Percentiles rank a stretch among this genome's conserved stretches.
These are phyloP conservation scores for Aspidoscelis tigris DNA, from an alignment of 2,113 vertebrate species.

Conservation along the genomic window DNA sequence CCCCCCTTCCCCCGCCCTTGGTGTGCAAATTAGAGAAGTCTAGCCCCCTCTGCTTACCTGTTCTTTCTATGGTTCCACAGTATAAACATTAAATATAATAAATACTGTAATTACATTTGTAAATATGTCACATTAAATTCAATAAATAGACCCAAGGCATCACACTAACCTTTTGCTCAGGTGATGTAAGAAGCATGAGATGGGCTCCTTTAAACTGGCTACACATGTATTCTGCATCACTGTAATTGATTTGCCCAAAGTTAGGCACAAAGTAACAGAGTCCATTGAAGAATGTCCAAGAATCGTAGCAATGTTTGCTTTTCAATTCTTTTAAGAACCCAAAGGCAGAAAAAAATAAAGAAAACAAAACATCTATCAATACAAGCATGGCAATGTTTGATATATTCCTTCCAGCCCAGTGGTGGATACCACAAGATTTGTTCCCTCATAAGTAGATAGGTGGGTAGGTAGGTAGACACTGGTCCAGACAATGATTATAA, in stretches of 20 bases:
- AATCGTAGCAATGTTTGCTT: constrained; percentile 23
- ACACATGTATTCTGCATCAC: constrained; percentile 34
- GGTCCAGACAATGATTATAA: not conserved
- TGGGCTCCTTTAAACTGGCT: not conserved
- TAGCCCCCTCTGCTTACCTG: too few relatives aligned
- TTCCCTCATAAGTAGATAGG: not conserved
- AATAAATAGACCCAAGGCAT: too few relatives aligned
- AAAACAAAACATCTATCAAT: not conserved
- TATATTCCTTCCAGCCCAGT: not conserved
- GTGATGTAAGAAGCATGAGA: not conserved
- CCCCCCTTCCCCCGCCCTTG: too few relatives aligned
- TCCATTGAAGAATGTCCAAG: constrained; percentile 30
- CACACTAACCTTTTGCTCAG: constrained; percentile 8
- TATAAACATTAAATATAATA: too few relatives aligned
- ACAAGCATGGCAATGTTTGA: not conserved
- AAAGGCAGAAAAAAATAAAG: not conserved
- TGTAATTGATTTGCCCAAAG: constrained; percentile 28
- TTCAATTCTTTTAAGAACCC: constrained; percentile 16
- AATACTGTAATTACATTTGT: too few relatives aligned
- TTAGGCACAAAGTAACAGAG: constrained; percentile 29
- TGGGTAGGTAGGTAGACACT: not conserved
- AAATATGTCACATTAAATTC: too few relatives aligned
- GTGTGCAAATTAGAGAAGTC: too few relatives aligned
- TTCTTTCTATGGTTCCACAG: too few relatives aligned
- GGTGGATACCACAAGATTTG: not conserved